These are phyloP conservation scores for Gryllus longicercus DNA, from an alignment of 2,888 invertebrate genomes.

Conservation along the genomic window DNA sequence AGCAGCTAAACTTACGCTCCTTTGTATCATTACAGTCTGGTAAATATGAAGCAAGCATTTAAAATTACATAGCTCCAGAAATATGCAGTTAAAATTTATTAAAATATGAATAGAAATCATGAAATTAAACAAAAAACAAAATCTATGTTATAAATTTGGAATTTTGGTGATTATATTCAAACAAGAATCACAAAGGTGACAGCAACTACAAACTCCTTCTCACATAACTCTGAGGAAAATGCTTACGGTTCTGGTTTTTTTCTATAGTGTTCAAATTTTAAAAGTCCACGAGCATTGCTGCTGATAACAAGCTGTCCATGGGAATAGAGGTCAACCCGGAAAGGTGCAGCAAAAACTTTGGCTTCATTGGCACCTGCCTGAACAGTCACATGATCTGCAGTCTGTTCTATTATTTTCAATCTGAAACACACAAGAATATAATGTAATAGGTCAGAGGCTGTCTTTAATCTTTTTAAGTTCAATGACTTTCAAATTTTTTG, in stretches of 20 bases:
- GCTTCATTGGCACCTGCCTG: slow-evolving; percentile 58
- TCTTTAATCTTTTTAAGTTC: too few relatives aligned
- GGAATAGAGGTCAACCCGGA: slow-evolving; percentile 76
- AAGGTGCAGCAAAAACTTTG: slow-evolving; percentile 69
- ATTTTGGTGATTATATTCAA: background rate
- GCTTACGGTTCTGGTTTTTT: slow-evolving; percentile 52
- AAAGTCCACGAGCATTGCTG: slow-evolving; percentile 83
- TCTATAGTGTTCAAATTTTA: slow-evolving; percentile 86
- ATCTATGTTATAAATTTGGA: background rate
- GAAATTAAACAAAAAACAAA: too few relatives aligned
- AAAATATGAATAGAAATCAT: too few relatives aligned
- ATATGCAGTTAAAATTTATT: too few relatives aligned
- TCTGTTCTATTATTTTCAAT: slow-evolving; percentile 57
- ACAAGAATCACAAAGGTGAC: background rate
- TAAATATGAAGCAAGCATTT: too few relatives aligned
- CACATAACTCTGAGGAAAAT: background rate
- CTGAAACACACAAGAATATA: slow-evolving; percentile 41
- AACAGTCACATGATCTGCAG: slow-evolving; percentile 55
- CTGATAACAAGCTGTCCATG: slow-evolving; percentile 69
- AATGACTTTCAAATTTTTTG: too few relatives aligned
- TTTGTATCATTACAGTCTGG: too few relatives aligned
- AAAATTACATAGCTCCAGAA: too few relatives aligned
- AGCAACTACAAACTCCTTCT: background rate
- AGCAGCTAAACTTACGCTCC: too few relatives aligned
- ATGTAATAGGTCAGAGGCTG: too few relatives aligned